phyloP scores from a whole-genome alignment of 2,888 invertebrate species.

The Latrodectus hesperus region DNA sequence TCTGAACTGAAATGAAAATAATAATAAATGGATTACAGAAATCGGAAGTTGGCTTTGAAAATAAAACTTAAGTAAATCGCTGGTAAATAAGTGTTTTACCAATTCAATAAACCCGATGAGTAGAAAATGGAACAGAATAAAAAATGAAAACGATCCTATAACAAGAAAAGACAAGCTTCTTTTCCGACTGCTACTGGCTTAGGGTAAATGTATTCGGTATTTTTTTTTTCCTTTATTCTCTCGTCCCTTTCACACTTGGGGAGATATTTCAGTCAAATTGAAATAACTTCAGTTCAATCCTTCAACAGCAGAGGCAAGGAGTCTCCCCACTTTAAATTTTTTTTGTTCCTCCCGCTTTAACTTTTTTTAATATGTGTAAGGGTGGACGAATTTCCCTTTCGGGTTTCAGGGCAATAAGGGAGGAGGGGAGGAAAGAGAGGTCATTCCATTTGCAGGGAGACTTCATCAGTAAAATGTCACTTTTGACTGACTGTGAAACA shows the following conservation, averaged over 20 bases:
- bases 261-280: slow-evolving; percentile 67
- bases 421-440: slow-evolving; percentile 19
- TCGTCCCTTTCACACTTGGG: not conserved
- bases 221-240: slow-evolving; percentile 12
- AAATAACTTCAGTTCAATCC: slow-evolving; percentile 68
- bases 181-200: not conserved
- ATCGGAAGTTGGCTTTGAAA: slow-evolving; percentile 18
- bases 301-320: slow-evolving; percentile 28
- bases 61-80: slow-evolving; percentile 64
- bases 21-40: not conserved
- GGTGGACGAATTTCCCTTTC: slow-evolving; percentile 50
- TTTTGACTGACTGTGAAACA: slow-evolving; percentile 65
- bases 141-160: slow-evolving; percentile 35
- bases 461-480: slow-evolving; percentile 68
- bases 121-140: slow-evolving; percentile 27
- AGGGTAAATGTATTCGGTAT: not conserved
- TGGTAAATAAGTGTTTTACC: slow-evolving; percentile 66
- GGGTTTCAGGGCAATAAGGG: not conserved
- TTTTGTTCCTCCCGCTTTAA: slow-evolving; percentile 6
- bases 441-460: slow-evolving; percentile 66
- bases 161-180: slow-evolving; percentile 54
- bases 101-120: slow-evolving; percentile 57
- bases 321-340: slow-evolving; percentile 9
- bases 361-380: slow-evolving; percentile 66
- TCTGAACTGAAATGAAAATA: not conserved